Evolutionary conservation across 2,888 invertebrate species (phyloP).

Genomic region (Andrena minutula): DNA sequence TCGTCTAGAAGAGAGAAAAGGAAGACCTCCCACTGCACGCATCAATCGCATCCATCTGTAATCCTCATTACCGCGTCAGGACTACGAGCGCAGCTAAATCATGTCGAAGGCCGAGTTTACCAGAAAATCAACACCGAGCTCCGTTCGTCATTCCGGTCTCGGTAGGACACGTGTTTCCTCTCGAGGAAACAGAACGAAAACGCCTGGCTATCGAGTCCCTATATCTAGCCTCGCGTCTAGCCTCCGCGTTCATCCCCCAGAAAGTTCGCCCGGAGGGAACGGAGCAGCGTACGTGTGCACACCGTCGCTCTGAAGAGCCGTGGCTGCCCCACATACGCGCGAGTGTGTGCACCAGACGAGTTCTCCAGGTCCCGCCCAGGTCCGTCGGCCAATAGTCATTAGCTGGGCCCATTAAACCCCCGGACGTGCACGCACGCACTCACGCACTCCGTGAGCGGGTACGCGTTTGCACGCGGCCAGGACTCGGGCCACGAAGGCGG

Average conservation of each 20-base stretch:
- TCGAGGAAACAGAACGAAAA: conserved; percentile 7
- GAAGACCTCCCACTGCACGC: background rate
- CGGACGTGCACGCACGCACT: conserved; percentile 77
- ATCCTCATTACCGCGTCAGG: background rate
- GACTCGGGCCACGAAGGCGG: conserved; percentile 57
- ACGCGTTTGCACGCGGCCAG: conserved; percentile 49
- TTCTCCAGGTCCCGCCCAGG: conserved; percentile 84
- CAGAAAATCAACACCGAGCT: conserved; percentile 6
- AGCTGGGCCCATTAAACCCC: conserved; percentile 85
- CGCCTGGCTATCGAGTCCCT: conserved; percentile 8
- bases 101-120: background rate
- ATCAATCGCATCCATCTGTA: background rate
- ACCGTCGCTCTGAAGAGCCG: conserved; percentile 24
- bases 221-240: conserved; percentile 29
- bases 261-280: conserved; percentile 39
- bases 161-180: conserved; percentile 34
- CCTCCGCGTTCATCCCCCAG: conserved; percentile 29
- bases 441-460: conserved; percentile 49
- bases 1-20: background rate
- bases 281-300: conserved; percentile 24
- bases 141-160: conserved; percentile 25
- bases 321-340: conserved; percentile 55
- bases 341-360: conserved; percentile 72
- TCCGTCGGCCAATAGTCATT: conserved; percentile 85
- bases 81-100: background rate